phyloP scores from a whole-genome alignment of 2,113 vertebrate species.

The Athene noctua region DNA sequence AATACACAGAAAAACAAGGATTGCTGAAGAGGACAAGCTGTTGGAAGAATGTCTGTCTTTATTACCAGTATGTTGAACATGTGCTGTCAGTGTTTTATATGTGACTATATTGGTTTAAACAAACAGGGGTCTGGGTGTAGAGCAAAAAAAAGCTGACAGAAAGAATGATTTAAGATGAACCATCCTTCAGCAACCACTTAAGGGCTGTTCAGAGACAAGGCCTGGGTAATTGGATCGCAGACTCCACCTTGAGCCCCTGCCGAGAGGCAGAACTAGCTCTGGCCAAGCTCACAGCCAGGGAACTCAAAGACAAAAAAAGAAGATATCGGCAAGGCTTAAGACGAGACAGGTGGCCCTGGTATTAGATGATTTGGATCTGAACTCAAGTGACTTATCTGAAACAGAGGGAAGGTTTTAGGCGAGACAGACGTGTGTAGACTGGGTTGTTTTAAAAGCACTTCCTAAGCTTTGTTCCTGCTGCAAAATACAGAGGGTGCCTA shows the following conservation, averaged over 20 bases:
- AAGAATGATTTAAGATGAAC: constrained; percentile 14
- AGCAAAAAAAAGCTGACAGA: neutral
- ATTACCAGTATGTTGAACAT: neutral
- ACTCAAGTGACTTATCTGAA: neutral
- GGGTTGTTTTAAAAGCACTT: neutral
- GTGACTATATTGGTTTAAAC: neutral
- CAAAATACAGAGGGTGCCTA: neutral
- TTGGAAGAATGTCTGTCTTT: constrained; percentile 1
- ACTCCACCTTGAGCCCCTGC: neutral
- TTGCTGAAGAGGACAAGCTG: neutral
- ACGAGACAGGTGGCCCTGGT: neutral
- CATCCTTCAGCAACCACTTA: constrained; percentile 21
- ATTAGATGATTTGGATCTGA: neutral
- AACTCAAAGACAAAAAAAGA: neutral
- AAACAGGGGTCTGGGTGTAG: neutral
- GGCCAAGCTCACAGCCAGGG: neutral
- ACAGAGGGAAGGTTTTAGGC: neutral
- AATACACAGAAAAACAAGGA: neutral
- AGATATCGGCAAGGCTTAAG: neutral
- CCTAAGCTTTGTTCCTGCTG: neutral
- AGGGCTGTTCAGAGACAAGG: neutral
- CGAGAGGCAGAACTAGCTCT: neutral
- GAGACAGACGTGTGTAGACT: neutral
- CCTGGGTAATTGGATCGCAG: neutral
- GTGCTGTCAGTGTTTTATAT: constrained; percentile 22